A percentile compares a stretch with the other conserved stretches of the same genome.
Evolutionary conservation across 2,888 invertebrate genomes (phyloP).

Genomic region (Tortrix viridana): DNA sequence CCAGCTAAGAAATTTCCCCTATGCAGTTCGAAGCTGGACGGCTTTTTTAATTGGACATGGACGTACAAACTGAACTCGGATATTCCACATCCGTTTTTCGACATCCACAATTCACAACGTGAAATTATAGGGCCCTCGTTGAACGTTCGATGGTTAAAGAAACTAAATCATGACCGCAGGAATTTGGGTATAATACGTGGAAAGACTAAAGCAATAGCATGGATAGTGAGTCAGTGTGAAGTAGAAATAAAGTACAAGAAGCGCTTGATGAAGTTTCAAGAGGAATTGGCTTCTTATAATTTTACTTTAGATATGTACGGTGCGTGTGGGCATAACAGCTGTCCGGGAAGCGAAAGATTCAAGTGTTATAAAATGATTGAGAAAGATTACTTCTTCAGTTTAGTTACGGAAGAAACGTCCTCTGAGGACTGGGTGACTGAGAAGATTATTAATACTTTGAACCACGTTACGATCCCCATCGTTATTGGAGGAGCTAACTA

Average conservation of each 20-base stretch:
- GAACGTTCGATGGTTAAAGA: conserved; percentile 55
- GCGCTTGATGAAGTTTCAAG: conserved; percentile 56
- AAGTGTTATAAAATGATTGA: conserved; percentile 66
- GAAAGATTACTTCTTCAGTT: conserved; percentile 63
- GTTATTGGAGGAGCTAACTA: conserved; percentile 62
- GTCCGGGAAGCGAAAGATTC: conserved; percentile 50
- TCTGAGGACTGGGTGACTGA: conserved; percentile 66
- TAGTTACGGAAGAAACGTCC: conserved; percentile 66
- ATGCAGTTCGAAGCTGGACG: conserved; percentile 60
- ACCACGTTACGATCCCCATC: conserved; percentile 63
- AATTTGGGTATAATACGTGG: conserved; percentile 45
- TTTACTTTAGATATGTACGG: conserved; percentile 64
- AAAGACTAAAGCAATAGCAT: conserved; percentile 66
- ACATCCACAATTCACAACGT: conserved; percentile 54
- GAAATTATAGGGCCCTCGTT: conserved; percentile 59
- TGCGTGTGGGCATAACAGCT: conserved; percentile 61
- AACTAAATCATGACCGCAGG: conserved; percentile 52
- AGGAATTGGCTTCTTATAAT: conserved; percentile 64
- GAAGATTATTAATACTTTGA: conserved; percentile 59
- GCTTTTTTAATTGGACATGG: conserved; percentile 78
- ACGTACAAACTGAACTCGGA: conserved; percentile 72
- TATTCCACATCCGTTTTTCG: conserved; percentile 65
- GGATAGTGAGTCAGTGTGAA: conserved; percentile 63
- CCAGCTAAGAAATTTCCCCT: conserved; percentile 61
- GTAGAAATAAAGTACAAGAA: conserved; percentile 57